Evolutionary conservation across 2,797 vertebrate species (phyloP).

Genomic region (Nyctalus aviator): DNA sequence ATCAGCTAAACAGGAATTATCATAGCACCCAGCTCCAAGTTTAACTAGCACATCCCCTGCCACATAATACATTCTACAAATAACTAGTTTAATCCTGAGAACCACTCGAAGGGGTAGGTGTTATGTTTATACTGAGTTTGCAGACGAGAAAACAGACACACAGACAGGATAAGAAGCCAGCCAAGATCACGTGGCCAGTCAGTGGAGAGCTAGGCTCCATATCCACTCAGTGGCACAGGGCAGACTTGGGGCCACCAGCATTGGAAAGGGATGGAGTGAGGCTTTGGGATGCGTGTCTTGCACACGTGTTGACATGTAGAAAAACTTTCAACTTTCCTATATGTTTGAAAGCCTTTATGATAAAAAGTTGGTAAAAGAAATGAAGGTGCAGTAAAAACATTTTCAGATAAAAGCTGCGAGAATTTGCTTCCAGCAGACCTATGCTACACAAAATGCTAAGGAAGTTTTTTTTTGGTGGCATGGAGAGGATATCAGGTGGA

Average conservation of each 20-base stretch:
- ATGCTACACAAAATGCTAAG: not conserved
- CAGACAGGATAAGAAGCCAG: not conserved
- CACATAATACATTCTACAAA: not conserved
- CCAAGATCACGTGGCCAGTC: not conserved
- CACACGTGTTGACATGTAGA: not conserved
- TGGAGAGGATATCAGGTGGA: not conserved
- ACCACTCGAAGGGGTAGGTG: not conserved
- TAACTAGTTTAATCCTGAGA: not conserved
- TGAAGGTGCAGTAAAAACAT: not conserved
- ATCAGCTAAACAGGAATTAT: not conserved
- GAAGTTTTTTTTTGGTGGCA: not conserved
- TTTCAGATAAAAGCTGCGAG: not conserved
- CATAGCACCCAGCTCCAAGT: not conserved
- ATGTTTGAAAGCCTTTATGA: constrained; percentile 11
- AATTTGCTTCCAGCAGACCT: not conserved
- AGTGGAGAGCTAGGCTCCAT: not conserved
- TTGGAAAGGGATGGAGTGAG: not conserved
- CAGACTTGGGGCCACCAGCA: not conserved
- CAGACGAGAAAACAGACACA: not conserved
- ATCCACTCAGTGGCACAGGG: too few species aligned
- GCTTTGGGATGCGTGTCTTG: not conserved
- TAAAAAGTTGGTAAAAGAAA: not conserved
- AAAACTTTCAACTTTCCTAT: not conserved
- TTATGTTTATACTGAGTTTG: not conserved
- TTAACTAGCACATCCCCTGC: not conserved